phyloP scores from a whole-genome alignment of 2,888 invertebrate genomes.

The Neelides folsomi region DNA sequence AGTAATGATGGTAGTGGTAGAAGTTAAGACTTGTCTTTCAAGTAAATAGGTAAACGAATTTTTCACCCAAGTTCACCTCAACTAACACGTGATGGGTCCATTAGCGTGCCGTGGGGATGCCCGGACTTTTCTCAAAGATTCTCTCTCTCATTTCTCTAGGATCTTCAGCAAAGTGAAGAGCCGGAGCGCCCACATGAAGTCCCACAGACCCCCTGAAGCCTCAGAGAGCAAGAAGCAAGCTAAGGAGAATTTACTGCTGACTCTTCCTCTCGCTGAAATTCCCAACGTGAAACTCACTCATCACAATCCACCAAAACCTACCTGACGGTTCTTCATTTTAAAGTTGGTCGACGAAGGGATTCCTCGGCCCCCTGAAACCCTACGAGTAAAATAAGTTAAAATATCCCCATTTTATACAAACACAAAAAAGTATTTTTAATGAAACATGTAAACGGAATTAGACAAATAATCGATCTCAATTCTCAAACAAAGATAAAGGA shows the following conservation, averaged over 20 bases:
- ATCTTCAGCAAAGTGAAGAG: conserved; percentile 96
- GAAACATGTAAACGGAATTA: too few species aligned
- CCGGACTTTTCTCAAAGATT: neutral
- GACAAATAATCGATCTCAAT: too few species aligned
- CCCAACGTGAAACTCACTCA: neutral
- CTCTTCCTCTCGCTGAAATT: neutral
- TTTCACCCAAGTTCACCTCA: too few species aligned
- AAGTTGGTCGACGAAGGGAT: too few species aligned
- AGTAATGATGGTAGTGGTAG: conserved; percentile 22
- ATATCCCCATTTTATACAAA: too few species aligned
- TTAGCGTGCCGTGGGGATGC: too few species aligned
- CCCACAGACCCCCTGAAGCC: conserved; percentile 81
- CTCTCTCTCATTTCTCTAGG: conserved; percentile 48
- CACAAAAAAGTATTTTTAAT: too few species aligned
- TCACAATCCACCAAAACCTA: neutral
- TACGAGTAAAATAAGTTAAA: too few species aligned
- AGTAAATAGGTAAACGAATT: conserved; percentile 13
- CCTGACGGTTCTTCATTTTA: too few species aligned
- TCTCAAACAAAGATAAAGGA: too few species aligned
- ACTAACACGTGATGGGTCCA: too few species aligned
- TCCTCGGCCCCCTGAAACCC: too few species aligned
- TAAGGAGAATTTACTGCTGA: conserved; percentile 3
- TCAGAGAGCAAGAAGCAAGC: conserved; percentile 35
- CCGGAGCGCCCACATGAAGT: conserved; percentile 99
- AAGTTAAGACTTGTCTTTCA: conserved; percentile 5